Evolutionary conservation across 2,797 vertebrate species (phyloP).

Genomic region (Schizopygopsis pylzovi): DNA sequence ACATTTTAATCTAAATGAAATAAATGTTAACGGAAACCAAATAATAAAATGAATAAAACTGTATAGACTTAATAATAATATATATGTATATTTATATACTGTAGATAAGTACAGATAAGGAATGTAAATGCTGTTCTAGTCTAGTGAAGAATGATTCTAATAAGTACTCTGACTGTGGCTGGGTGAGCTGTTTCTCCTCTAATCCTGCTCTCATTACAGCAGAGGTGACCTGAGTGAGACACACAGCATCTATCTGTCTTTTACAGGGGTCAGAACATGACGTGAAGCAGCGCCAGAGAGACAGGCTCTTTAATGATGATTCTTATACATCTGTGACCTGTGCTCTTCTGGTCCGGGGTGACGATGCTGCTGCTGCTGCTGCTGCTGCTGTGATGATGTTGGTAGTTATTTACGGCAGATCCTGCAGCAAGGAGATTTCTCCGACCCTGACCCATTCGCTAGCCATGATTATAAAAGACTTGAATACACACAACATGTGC

Average conservation of each 20-base stretch:
- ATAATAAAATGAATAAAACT: no score
- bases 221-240: slow-evolving; percentile 49
- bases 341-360: background rate
- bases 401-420: slow-evolving; percentile 29
- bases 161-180: background rate
- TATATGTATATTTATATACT: no score
- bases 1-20: no score
- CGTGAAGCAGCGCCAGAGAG: background rate
- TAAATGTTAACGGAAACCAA: no score
- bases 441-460: background rate
- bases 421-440: slow-evolving; percentile 17
- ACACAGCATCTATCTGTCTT: background rate
- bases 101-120: background rate
- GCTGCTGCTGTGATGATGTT: background rate
- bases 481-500: slow-evolving; percentile 1
- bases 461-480: background rate
- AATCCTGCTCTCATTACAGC: background rate
- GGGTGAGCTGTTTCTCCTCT: background rate
- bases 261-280: background rate
- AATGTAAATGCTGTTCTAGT: background rate
- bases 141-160: background rate
- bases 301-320: slow-evolving; percentile 18
- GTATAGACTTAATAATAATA: no score
- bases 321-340: background rate
- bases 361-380: background rate